Conservation (phyloP, 2,888 invertebrate species). For the Venusia cambrica region DNA sequence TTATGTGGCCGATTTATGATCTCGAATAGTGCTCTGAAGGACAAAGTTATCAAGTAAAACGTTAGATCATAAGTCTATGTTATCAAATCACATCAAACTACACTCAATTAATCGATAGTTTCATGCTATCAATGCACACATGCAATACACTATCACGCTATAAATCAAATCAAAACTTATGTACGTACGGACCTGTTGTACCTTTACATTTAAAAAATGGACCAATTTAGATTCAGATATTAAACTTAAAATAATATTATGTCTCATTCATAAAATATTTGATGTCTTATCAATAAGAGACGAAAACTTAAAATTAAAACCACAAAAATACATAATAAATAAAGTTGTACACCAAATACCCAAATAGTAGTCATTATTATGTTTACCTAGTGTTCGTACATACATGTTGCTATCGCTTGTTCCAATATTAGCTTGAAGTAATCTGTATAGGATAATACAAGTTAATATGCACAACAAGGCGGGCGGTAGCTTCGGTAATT, state of each 20-base stretch:
- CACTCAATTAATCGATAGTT: conserved; percentile 49
- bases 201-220: conserved; percentile 42
- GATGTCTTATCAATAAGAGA: conserved; percentile 34
- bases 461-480: conserved; percentile 30
- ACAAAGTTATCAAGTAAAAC: conserved; percentile 28
- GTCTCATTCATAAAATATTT: conserved; percentile 50
- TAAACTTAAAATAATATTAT: conserved; percentile 62
- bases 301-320: conserved; percentile 48
- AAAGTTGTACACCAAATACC: conserved; percentile 46
- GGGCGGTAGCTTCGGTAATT: conserved; percentile 16
- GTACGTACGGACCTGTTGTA: conserved; percentile 61
- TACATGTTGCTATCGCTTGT: conserved; percentile 53
- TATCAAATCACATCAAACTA: conserved; percentile 48
- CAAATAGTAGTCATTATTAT: conserved; percentile 20
- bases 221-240: conserved; percentile 46
- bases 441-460: conserved; percentile 25
- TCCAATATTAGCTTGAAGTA: conserved; percentile 42
- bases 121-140: conserved; percentile 70
- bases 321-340: conserved; percentile 43
- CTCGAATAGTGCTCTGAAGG: conserved; percentile 17
- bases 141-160: conserved; percentile 52
- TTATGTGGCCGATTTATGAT: conserved; percentile 15
- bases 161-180: conserved; percentile 51
- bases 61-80: conserved; percentile 23
- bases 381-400: conserved; percentile 47